Percentiles rank a stretch among this genome's conserved stretches.
These are phyloP conservation scores for Megathymus violae DNA, from an alignment of 1,140 invertebrate species.

Conservation along the genomic window DNA sequence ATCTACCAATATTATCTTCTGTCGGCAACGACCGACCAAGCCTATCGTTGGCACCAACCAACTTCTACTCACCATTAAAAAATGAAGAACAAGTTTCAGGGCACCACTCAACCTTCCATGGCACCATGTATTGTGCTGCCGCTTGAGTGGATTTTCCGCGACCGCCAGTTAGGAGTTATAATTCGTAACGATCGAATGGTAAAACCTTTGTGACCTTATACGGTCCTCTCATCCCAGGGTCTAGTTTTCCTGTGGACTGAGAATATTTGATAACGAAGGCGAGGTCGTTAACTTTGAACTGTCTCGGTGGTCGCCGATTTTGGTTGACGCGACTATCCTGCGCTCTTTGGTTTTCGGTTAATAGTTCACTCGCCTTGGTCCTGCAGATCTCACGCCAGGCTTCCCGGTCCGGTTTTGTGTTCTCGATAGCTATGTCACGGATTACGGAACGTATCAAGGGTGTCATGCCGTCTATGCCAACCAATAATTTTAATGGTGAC, in stretches of 20 bases:
- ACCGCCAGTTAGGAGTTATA: constrained; percentile 14
- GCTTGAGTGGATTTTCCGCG: constrained; percentile 34
- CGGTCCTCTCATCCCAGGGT: constrained; percentile 36
- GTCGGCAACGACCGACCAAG: too few species aligned
- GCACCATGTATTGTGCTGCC: constrained; percentile 28
- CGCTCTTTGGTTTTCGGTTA: background rate
- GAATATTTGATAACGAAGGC: constrained; percentile 39
- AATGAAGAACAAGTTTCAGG: constrained; percentile 37
- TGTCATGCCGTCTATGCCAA: constrained; percentile 25
- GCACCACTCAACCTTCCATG: constrained; percentile 33
- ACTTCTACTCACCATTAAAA: constrained; percentile 33
- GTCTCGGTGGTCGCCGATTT: background rate
- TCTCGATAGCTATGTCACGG: constrained; percentile 5
- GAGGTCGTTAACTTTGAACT: constrained; percentile 15
- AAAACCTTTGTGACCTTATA: constrained; percentile 12
- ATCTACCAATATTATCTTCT: too few species aligned
- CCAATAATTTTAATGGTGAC: constrained; percentile 29
- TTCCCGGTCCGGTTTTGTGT: constrained; percentile 3
- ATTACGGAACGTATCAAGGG: constrained; percentile 10
- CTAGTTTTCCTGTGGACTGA: constrained; percentile 37
- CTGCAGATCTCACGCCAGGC: constrained; percentile 12
- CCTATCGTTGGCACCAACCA: too few species aligned
- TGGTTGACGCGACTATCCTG: constrained; percentile 29
- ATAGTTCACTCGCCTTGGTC: background rate
- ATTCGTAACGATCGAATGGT: constrained; percentile 17